These are phyloP conservation scores for Boulengeromyrus knoepffleri DNA, from an alignment of 2,113 vertebrate species.

Conservation along the genomic window DNA sequence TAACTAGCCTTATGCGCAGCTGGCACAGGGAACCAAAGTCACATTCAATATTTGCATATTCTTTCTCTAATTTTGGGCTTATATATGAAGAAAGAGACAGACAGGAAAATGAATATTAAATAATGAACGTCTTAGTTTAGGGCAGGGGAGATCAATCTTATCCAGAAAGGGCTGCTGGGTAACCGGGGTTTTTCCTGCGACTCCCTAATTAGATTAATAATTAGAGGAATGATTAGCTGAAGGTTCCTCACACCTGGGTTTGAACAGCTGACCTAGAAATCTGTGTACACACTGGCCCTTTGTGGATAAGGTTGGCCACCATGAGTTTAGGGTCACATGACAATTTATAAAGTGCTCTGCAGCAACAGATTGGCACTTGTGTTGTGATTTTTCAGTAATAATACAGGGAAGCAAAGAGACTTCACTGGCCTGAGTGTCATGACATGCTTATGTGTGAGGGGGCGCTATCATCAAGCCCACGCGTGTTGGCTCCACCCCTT, in stretches of 20 bases:
- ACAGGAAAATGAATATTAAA: background rate
- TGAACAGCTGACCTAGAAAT: background rate
- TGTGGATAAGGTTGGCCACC: background rate
- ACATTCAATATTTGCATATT: background rate
- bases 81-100: background rate
- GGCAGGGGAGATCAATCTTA: background rate
- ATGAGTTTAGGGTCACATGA: background rate
- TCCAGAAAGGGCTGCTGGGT: background rate
- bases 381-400: background rate
- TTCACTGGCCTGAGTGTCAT: background rate
- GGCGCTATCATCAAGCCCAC: background rate
- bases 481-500: background rate
- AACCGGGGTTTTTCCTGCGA: background rate
- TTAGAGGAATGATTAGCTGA: background rate
- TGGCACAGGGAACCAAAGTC: background rate
- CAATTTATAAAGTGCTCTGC: background rate
- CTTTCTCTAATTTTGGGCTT: background rate
- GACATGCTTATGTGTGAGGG: background rate
- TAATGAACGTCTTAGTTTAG: background rate
- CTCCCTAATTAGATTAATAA: background rate
- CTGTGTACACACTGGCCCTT: background rate
- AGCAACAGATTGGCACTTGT: background rate
- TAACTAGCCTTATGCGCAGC: background rate
- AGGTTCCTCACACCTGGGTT: background rate
- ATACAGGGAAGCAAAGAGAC: background rate